Evolutionary conservation across 2,113 vertebrate genomes (phyloP).

Genomic region (Hemibagrus wyckioides): DNA sequence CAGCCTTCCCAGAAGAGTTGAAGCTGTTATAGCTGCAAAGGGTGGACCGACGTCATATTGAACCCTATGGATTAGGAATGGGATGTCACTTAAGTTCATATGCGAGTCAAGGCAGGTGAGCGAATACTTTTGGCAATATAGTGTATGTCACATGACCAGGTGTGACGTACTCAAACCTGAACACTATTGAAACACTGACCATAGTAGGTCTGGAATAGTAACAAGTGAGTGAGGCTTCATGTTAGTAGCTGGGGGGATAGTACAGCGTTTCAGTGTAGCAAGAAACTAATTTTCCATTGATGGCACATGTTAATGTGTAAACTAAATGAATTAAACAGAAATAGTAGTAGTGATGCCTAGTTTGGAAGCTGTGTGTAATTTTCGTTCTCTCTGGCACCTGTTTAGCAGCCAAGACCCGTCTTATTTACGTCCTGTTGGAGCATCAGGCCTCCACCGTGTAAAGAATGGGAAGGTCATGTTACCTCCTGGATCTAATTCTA

Average conservation of each 20-base stretch:
- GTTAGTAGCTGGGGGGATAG: not conserved
- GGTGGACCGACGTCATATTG: no score
- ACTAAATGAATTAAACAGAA: not conserved
- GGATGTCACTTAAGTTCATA: no score
- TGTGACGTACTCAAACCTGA: not conserved
- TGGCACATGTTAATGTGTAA: not conserved
- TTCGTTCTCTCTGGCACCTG: not conserved
- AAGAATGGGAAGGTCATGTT: not conserved
- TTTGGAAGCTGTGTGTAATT: not conserved
- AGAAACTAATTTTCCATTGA: not conserved
- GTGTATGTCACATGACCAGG: not conserved
- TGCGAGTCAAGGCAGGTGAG: no score
- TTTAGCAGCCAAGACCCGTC: not conserved
- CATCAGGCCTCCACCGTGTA: not conserved
- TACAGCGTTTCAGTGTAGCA: not conserved
- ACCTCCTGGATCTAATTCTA: not conserved
- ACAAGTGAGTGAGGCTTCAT: not conserved
- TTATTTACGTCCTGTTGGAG: not conserved
- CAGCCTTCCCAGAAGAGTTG: no score
- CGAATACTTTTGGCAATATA: no score
- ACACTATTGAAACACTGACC: no score
- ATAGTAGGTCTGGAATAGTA: not conserved
- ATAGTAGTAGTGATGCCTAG: not conserved
- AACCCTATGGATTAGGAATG: no score
- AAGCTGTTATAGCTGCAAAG: no score